phyloP scores from a whole-genome alignment of 2,797 vertebrate genomes.

The Cryptoblepharus egeriae region DNA sequence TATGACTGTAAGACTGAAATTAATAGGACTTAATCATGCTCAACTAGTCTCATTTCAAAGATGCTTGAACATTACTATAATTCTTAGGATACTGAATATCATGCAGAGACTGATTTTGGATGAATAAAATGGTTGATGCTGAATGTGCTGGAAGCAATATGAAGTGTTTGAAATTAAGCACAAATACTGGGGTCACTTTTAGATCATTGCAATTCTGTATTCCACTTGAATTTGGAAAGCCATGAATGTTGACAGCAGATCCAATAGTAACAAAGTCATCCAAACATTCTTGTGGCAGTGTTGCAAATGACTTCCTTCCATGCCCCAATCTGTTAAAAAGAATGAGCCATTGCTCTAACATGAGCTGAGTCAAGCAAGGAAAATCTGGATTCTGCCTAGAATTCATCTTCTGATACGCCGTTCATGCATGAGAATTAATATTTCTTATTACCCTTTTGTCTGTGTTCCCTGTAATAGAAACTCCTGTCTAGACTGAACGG shows the following conservation, averaged over 20 bases:
- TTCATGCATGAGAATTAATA: slow-evolving; percentile 71
- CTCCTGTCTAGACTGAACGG: slow-evolving; percentile 95
- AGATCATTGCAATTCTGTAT: not conserved
- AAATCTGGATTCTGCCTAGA: slow-evolving; percentile 51
- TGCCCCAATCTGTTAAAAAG: slow-evolving; percentile 30
- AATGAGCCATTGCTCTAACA: slow-evolving; percentile 29
- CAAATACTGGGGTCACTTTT: not conserved
- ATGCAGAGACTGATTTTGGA: not conserved
- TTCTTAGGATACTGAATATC: too few relatives aligned
- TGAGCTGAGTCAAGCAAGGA: slow-evolving; percentile 44
- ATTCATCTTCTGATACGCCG: slow-evolving; percentile 58
- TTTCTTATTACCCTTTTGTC: slow-evolving; percentile 86
- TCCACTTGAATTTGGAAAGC: slow-evolving; percentile 2
- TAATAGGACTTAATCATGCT: too few relatives aligned
- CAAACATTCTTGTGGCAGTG: not conserved
- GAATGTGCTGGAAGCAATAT: not conserved
- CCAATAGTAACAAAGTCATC: not conserved
- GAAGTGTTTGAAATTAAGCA: not conserved
- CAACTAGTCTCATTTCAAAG: too few relatives aligned
- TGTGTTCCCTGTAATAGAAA: slow-evolving; percentile 90
- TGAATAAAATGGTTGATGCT: not conserved
- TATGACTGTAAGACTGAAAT: too few relatives aligned
- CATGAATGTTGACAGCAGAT: not conserved
- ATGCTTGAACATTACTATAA: too few relatives aligned
- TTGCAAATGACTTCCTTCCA: slow-evolving; percentile 19